Evolutionary conservation across 2,113 vertebrate species (phyloP).

Genomic region (Carassius auratus): DNA sequence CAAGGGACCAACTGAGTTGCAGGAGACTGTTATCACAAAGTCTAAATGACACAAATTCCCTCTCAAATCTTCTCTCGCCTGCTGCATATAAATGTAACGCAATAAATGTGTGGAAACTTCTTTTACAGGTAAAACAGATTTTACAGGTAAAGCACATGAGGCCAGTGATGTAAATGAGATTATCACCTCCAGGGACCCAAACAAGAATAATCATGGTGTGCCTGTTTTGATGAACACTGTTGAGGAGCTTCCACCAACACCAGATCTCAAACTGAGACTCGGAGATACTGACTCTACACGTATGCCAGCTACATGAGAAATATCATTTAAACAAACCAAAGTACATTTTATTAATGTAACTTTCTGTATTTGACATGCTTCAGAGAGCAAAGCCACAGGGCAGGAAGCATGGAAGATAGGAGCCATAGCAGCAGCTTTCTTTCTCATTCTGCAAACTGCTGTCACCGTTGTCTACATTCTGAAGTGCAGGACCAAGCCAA

Average conservation of each 20-base stretch:
- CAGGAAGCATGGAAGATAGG: conserved; percentile 75
- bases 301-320: conserved; percentile 15
- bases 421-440: conserved; percentile 67
- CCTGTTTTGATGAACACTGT: conserved; percentile 58
- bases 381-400: conserved; percentile 42
- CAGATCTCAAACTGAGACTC: conserved; percentile 52
- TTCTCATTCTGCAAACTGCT: conserved; percentile 71
- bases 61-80: background rate
- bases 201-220: conserved; percentile 32
- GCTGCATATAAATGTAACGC: background rate
- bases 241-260: conserved; percentile 52
- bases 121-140: background rate
- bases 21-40: conserved; percentile 42
- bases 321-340: background rate
- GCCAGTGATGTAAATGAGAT: conserved; percentile 60
- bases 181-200: conserved; percentile 58
- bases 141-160: conserved; percentile 4
- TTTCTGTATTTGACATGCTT: conserved; percentile 33
- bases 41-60: conserved; percentile 54
- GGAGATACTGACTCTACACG: conserved; percentile 49
- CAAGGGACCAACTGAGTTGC: conserved; percentile 43
- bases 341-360: conserved; percentile 24
- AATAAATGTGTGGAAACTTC: background rate
- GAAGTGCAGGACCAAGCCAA: conserved; percentile 66
- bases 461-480: conserved; percentile 71